These are phyloP conservation scores for Herminia tarsipennalis DNA, from an alignment of 2,888 invertebrate genomes.

Conservation along the genomic window DNA sequence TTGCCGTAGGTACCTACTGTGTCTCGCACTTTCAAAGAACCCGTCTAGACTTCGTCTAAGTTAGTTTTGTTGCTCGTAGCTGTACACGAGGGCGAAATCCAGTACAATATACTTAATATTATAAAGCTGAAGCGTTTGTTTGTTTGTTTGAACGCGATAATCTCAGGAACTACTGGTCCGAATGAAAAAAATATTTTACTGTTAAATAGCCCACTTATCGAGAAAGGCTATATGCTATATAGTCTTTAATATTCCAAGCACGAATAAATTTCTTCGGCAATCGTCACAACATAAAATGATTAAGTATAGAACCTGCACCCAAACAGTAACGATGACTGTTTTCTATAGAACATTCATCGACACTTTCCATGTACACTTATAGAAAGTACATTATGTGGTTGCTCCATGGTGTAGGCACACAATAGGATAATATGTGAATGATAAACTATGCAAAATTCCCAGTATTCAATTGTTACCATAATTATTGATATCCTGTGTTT, in stretches of 20 bases:
- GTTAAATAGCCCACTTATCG: too few relatives aligned
- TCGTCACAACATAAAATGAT: not conserved
- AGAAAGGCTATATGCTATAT: too few relatives aligned
- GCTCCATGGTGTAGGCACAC: slow-evolving; percentile 18
- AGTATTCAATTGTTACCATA: slow-evolving; percentile 12
- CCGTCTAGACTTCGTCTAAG: too few relatives aligned
- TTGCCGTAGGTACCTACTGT: too few relatives aligned
- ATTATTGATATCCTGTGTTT: slow-evolving; percentile 4
- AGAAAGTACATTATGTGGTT: slow-evolving; percentile 36
- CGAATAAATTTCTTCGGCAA: not conserved
- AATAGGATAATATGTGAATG: slow-evolving; percentile 25
- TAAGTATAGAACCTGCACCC: not conserved
- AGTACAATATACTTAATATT: too few relatives aligned
- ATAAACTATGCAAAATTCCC: not conserved
- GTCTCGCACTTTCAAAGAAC: too few relatives aligned
- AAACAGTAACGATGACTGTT: slow-evolving; percentile 27
- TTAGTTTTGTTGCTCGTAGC: too few relatives aligned
- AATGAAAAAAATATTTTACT: too few relatives aligned
- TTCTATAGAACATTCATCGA: slow-evolving; percentile 38
- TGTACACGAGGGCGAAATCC: too few relatives aligned
- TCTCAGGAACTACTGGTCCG: too few relatives aligned
- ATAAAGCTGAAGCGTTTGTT: too few relatives aligned
- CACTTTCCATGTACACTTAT: slow-evolving; percentile 42
- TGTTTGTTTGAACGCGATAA: too few relatives aligned
- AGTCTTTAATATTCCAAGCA: not conserved